Base-by-base conservation (phyloP, 30 jellyfish, hydroid and myxozoan species). In the Nemopilema nomurai region DNA sequence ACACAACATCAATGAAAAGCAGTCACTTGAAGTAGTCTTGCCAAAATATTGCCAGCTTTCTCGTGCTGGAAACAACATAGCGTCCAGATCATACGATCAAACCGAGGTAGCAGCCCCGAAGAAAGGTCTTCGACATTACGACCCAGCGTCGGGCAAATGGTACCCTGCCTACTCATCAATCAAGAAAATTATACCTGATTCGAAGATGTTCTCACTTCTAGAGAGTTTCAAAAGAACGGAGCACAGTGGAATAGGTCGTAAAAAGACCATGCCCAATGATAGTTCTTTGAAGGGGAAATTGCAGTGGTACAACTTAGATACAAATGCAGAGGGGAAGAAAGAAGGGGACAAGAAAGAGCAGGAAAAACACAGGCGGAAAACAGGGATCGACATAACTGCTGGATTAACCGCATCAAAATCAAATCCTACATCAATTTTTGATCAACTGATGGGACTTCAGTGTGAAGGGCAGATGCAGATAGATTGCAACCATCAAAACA, bases 61-160 rank as follows among this genome's bases (percentile, higher is more conserved):
- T 20, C 26, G 49, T 18, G 27, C 16, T 1, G 53, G 27, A 18
- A 67, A 51, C 21, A 70, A 80, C 26, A 18, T 19, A 49, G 25
- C 31, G 71, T 64, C 62, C 23, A 25, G 73, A 6, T 19, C 31
- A 33, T 8, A 53, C 8, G 27, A 70, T 63, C 29, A 49, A n/a
- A 19, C 31, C 23, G 77, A 72, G 6, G 76, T 49, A n/a, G n/a
- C 26, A 51, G 57, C 21, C 67, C 1, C 63, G 57, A 41, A 41
- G 18, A 30, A 69, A 74, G 93, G 93, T 1, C 67, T 84, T 86
- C 82, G 62, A 33, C 93, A 84, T 50, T 84, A 69, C 72, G 87
- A 84, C 62, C 93, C 93, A n/a, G 27, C 28, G 18, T 71, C 87
- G 24, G 93, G 93, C 23, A 64, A 64, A 21, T 84, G 93, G 93